Evolutionary conservation across 2,888 invertebrate genomes (phyloP).

Genomic region (Ectobius pallidus): DNA sequence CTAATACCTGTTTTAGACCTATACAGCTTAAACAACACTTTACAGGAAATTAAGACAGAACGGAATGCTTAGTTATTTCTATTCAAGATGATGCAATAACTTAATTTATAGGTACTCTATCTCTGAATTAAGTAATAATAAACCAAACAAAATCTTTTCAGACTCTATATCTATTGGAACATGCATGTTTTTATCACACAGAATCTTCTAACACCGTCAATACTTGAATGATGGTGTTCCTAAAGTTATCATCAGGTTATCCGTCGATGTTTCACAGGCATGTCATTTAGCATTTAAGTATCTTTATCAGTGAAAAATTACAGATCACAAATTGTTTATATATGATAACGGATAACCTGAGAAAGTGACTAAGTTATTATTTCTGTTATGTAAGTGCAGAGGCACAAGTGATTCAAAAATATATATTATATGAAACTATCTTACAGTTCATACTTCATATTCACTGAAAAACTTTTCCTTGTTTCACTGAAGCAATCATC

Average conservation of each 20-base stretch:
- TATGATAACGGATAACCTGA: not conserved
- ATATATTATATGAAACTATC: not conserved
- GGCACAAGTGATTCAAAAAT: slow-evolving; percentile 6
- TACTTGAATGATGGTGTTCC: not conserved
- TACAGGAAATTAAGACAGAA: too few species aligned
- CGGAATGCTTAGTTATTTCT: too few species aligned
- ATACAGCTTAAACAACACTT: too few species aligned
- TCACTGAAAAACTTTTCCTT: too few species aligned
- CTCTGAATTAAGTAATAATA: not conserved
- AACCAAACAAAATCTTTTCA: not conserved
- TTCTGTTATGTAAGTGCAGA: not conserved
- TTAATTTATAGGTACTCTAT: not conserved
- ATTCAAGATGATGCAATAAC: not conserved
- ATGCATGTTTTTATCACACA: not conserved
- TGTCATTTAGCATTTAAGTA: not conserved
- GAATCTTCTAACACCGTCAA: not conserved
- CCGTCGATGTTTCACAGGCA: not conserved
- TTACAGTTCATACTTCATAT: not conserved
- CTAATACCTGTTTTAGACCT: too few species aligned
- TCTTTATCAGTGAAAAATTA: not conserved
- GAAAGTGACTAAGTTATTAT: not conserved
- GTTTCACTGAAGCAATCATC: not conserved
- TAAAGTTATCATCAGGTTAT: not conserved
- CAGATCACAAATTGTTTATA: not conserved
- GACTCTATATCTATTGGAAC: not conserved